Base-by-base conservation (phyloP, 2,888 invertebrate species). In the Pheosia gnoma region DNA sequence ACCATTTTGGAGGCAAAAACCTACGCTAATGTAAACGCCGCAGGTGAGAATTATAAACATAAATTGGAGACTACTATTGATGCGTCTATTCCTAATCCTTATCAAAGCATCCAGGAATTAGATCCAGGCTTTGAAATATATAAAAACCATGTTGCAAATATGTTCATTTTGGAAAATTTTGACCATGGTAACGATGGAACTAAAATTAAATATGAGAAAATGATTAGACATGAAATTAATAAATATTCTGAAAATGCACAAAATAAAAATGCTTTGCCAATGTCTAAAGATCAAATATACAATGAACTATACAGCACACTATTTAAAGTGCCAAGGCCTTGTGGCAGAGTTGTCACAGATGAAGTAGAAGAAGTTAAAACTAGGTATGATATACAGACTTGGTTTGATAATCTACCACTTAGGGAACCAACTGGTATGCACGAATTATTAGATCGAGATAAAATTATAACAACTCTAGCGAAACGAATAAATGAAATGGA, bases 141-240 rank as follows among this genome's bases (percentile, higher is more conserved):
- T 58, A 89, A 88, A 70, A 80, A 79, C 65, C 79, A 81, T 5
- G 71, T 89, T 63, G 80, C 84, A n/a, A 77, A 81, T 36, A 79
- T 82, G 68, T 90, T 89, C 69, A 84, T 90, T 63, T 73, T 90
- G 59, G 83, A 89, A 61, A 89, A 90, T 59, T 89, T 88, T 68
- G 90, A 90, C 60, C 81, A 87, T 58, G 72, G 77, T 3, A 74
- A 78, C 61, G 84, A 87, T 59, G 70, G 75, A 53, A 63, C 78
- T 4, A 89, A 86, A 70, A 58, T 67, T 3, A 83, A 82, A 68
- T 85, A 87, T 59, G 84, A 83, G 71, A 83, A 74, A 53, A 74
- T 62, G 54, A 73, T 89, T 5, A 79, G 72, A 67, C 63, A 74
- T 37, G 79, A 84, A 67, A 81, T 88, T 3, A 78, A 88, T 62